Base-by-base conservation (phyloP, 1,140 invertebrate species). In the Drosophila paulistorum region DNA sequence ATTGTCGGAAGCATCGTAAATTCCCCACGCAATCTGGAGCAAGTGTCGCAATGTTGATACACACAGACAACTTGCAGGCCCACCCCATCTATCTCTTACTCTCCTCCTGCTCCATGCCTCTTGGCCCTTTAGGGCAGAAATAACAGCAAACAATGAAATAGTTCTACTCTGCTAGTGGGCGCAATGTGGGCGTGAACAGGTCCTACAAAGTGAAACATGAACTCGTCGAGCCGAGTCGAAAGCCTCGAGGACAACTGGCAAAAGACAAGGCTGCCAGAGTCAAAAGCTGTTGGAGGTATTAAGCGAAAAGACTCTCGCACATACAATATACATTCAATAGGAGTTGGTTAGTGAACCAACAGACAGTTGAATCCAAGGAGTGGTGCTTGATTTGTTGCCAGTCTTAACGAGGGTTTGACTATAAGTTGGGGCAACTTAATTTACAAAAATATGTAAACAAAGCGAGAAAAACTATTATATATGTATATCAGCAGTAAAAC, bases 21-120 rank as follows among this genome's bases (percentile, higher is more conserved):
- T 90, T 90, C 73, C 71, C 87, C 79, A 61, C 71, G 79, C 87
- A 90, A 90, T 90, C 86, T 90, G 79, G 86, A 90, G 79, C 86
- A 90, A 90, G 86, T 90, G 86, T 86, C 82, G 81, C 82, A 75
- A 77, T 79, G 83, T 85, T 84, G 82, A 78, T 78, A 86, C 81
- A 85, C 81, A 85, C 58, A 71, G 78, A 39, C 37, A 39, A 39
- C 37, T 77, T 54, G 48, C 70, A 78, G 78, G 71, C 68, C 66
- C 54, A 60, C 73, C 66, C 68, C 60, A 45, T 54, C 58, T 64
- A 30, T 30, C 30, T 72, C 51, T 51, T 55, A 64, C 30, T 10
- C 48, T n/a, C 33, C 7, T 37, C 41, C 48, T 55, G 20, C 20
- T 11, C 17, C 17, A 26, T 42, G 20, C 62, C 55, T 37, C 30